Base-by-base conservation (phyloP, 2,888 invertebrate species). In the Drosophila vallismaia region DNA sequence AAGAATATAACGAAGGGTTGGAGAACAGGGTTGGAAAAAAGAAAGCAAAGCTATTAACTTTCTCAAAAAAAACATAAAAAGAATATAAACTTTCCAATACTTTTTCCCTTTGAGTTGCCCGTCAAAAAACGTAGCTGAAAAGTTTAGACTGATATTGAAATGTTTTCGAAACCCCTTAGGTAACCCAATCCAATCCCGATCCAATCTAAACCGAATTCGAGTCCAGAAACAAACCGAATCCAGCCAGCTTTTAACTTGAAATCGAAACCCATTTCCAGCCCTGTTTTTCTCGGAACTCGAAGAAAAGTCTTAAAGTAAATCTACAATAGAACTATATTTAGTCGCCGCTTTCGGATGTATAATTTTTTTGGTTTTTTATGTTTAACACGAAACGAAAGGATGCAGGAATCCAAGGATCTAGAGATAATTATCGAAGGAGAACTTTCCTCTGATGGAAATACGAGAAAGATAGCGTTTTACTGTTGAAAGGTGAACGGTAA, bases 261-360 rank as follows among this genome's bases (percentile, higher is more conserved):
- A 19, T 14, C 19, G 19, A 9, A 1, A 8, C 24, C 66, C 66
- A 6, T 52, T 52, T 45, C 29, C 52, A 31, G 14, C 24, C 44
- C 8, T 5, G 14, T 45, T 36, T n/a, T 52, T 9, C 19, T 19
- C 19, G 19, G 2, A 19, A 19, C 19, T 9, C 44, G 12, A 9
- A 36, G n/a, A 45, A 8, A 29, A 38, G 60, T 40, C 38, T 60
- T 31, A 45, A 45, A 42, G 52, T 64, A 66, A 44, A 44, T 63
- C 63, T 68, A 56, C 56, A n/a, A 40, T 68, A 56, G 69, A n/a
- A 40, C 50, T 69, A 50, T 51, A 58, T 58, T 58, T 69, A 67
- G 58, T 69, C 58, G 50, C 70, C 51, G 70, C 59, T 69, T 67
- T 67, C 57, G 67, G 45, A 68, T 46, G 33, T 66, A 42, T 56